Conservation (phyloP, 1,140 invertebrate genomes). For the Hesperophylax magnus region DNA sequence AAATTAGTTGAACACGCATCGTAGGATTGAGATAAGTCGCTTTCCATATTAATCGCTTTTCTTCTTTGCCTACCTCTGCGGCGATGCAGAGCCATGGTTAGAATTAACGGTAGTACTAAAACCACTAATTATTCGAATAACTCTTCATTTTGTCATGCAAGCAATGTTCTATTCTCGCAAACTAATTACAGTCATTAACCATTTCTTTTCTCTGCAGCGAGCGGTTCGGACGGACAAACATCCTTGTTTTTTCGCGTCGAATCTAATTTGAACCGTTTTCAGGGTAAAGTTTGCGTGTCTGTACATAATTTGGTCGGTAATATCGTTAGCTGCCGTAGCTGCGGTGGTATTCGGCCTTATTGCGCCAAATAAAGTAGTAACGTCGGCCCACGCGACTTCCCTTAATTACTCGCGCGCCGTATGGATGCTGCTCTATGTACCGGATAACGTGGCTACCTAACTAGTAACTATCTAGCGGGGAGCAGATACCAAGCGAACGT, state of each 20-base stretch:
- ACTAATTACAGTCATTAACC: slow-evolving; percentile 20
- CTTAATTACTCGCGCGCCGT: slow-evolving; percentile 31
- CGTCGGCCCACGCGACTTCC: slow-evolving; percentile 30
- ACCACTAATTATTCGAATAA: not conserved
- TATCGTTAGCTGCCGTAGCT: slow-evolving; percentile 19
- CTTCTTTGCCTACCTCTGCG: too few relatives aligned
- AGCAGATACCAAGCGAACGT: too few relatives aligned
- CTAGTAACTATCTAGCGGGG: too few relatives aligned
- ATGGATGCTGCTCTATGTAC: slow-evolving; percentile 23
- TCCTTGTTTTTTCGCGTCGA: slow-evolving; percentile 17
- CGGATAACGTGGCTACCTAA: not conserved
- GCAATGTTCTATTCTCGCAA: not conserved
- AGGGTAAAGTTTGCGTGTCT: slow-evolving; percentile 20
- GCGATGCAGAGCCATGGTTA: too few relatives aligned
- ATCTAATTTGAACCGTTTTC: slow-evolving; percentile 26
- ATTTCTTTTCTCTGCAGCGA: slow-evolving; percentile 21
- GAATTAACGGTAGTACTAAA: not conserved
- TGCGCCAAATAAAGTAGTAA: slow-evolving; percentile 39
- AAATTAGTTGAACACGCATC: too few relatives aligned
- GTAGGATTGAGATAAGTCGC: too few relatives aligned
- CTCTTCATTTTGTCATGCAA: slow-evolving; percentile 17
- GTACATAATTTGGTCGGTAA: slow-evolving; percentile 37
- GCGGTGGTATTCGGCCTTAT: slow-evolving; percentile 4
- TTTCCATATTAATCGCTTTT: too few relatives aligned
- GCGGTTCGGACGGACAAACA: not conserved